A percentile compares a stretch with the other conserved stretches of the same genome.
Evolutionary conservation across 2,113 vertebrate species (phyloP).

Genomic region (Hystrix brachyura): DNA sequence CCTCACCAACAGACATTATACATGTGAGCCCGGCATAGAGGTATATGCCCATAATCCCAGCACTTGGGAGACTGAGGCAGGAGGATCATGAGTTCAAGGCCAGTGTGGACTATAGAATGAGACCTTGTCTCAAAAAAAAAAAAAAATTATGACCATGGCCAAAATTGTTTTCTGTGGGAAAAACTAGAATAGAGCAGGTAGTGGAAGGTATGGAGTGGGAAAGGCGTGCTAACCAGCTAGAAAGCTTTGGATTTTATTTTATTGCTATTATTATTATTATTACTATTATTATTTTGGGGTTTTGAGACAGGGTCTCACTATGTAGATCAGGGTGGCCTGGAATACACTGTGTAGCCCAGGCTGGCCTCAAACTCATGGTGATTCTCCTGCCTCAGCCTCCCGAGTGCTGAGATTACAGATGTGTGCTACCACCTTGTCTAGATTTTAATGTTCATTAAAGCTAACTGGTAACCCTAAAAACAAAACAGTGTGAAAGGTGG

Average conservation of each 20-base stretch:
- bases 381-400: not conserved
- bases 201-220: not conserved
- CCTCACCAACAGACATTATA: not conserved
- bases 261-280: no score
- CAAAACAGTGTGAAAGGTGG: not conserved
- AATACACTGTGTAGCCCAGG: not conserved
- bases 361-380: not conserved
- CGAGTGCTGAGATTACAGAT: not conserved
- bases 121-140: not conserved
- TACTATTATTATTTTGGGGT: not conserved
- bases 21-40: not conserved
- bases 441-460: not conserved
- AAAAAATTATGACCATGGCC: not conserved
- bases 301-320: not conserved
- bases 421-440: no score
- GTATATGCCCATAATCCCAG: not conserved
- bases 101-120: not conserved
- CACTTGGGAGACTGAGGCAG: not conserved
- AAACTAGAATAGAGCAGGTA: not conserved
- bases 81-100: not conserved
- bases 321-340: not conserved
- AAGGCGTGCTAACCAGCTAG: not conserved
- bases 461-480: not conserved
- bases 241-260: not conserved
- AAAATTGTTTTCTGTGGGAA: not conserved